These are phyloP conservation scores for Hyppa rectilinea DNA, from an alignment of 2,888 invertebrate genomes.

Conservation along the genomic window DNA sequence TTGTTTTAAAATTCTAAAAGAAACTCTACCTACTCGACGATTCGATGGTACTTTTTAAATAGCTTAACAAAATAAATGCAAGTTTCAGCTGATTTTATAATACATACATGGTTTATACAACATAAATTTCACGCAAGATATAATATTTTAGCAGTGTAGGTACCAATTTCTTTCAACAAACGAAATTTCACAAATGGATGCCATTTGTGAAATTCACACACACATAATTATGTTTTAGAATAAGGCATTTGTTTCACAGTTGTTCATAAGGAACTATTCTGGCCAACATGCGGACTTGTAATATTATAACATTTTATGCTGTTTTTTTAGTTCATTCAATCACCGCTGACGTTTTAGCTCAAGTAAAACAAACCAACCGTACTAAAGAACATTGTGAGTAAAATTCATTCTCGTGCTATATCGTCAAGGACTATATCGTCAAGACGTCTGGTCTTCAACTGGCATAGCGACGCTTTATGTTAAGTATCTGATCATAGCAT, in stretches of 20 bases:
- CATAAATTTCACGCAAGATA: background rate
- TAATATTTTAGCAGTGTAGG: background rate
- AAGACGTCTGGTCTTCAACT: background rate
- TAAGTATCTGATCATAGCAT: background rate
- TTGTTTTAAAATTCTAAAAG: too few species aligned
- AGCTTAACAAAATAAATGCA: background rate
- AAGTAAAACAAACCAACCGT: constrained; percentile 1
- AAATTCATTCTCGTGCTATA: background rate
- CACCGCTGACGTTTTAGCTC: background rate
- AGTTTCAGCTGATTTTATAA: background rate
- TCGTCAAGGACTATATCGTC: background rate
- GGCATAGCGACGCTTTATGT: background rate
- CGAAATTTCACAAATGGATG: constrained; percentile 14
- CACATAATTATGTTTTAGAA: constrained; percentile 4
- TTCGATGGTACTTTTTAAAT: background rate
- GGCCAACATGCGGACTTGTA: constrained; percentile 14
- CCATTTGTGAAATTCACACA: too few species aligned
- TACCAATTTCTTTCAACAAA: constrained; percentile 28
- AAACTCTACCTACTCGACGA: too few species aligned
- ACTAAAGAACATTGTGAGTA: constrained; percentile 20
- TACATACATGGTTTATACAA: background rate
- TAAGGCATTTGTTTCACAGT: constrained; percentile 16
- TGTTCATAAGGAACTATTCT: background rate
- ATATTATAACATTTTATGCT: background rate
- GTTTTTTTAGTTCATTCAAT: constrained; percentile 13